Conservation (phyloP, 2,888 invertebrate genomes). For the Lepidochitona cinerea region DNA sequence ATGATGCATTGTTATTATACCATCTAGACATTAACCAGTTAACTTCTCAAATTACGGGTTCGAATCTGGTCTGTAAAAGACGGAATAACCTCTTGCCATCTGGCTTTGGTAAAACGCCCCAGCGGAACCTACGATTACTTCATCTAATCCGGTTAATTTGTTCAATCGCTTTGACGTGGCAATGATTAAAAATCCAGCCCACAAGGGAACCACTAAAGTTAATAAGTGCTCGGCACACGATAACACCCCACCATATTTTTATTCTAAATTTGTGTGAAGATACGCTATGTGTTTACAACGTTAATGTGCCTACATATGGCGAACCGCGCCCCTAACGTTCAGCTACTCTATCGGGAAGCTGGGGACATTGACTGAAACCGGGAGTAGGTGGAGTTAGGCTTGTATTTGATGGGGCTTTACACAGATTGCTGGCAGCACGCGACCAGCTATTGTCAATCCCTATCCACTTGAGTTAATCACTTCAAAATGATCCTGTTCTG, state of each 20-base stretch:
- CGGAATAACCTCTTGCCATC: no score
- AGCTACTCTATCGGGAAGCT: no score
- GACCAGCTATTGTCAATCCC: not conserved
- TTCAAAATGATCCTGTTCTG: slow-evolving; percentile 5
- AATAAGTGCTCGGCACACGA: not conserved
- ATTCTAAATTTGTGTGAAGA: not conserved
- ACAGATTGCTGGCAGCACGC: not conserved
- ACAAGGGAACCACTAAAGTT: not conserved
- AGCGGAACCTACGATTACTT: not conserved
- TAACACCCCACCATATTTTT: not conserved
- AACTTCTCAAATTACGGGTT: no score
- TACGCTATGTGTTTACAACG: not conserved
- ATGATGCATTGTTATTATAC: no score
- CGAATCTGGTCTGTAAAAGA: no score
- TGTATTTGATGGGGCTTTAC: not conserved
- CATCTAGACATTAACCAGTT: no score
- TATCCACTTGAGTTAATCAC: not conserved
- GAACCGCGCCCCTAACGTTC: not conserved
- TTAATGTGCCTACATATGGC: slow-evolving; percentile 1
- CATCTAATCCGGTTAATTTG: not conserved
- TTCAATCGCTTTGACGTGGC: not conserved
- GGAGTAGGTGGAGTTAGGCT: not conserved
- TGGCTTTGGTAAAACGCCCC: no score
- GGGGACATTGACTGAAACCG: no score
- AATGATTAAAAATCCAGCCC: slow-evolving; percentile 2